phyloP scores from a whole-genome alignment of 2,888 invertebrate species.

The Clusia tigrina region DNA sequence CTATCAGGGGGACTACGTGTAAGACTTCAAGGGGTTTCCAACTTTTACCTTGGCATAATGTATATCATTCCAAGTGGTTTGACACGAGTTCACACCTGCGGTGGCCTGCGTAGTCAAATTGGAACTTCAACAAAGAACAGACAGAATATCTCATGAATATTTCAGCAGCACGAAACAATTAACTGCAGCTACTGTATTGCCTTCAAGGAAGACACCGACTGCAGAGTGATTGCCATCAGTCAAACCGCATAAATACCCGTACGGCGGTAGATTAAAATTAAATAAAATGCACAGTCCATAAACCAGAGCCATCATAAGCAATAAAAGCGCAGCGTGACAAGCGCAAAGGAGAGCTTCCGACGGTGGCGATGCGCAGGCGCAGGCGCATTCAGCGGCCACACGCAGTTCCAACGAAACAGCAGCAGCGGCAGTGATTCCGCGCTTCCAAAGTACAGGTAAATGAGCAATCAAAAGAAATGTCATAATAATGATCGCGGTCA shows the following conservation, averaged over 20 bases:
- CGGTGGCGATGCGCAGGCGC: background rate
- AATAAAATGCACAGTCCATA: background rate
- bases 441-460: constrained; percentile 13
- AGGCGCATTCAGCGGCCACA: constrained; percentile 37
- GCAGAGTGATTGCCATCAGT: background rate
- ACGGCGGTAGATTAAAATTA: constrained; percentile 32
- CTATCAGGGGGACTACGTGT: no score
- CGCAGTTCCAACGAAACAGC: constrained; percentile 30
- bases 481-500: constrained; percentile 59
- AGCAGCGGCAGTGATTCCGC: background rate
- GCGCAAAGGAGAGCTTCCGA: background rate
- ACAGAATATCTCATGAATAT: background rate
- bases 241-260: background rate
- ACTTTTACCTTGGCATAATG: no score
- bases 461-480: constrained; percentile 53
- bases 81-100: background rate
- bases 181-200: constrained; percentile 33
- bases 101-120: constrained; percentile 1
- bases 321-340: constrained; percentile 37
- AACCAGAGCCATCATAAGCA: constrained; percentile 21
- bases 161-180: constrained; percentile 41
- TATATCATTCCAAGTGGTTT: background rate
- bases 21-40: no score
- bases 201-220: background rate
- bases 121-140: background rate